Evolutionary conservation across 2,888 invertebrate genomes (phyloP), one percentile per base, ranked within the genome.

Genomic region (Cephus rjabovi): DNA sequence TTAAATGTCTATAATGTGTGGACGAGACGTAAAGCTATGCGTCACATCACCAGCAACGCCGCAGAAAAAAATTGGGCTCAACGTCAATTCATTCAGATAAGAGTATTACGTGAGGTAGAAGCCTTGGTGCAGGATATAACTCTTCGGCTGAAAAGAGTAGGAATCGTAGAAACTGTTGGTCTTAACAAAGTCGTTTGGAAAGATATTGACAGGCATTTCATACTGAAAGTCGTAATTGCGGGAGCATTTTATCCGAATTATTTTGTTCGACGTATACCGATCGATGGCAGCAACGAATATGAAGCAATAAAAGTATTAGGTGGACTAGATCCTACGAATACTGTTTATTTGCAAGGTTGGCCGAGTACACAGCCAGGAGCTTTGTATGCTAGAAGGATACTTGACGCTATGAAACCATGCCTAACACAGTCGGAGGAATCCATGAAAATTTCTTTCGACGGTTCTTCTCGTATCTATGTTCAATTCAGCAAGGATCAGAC

Each of bases 181-280:
- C 80, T 85, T n/a, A 89, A 92, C n/a, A 91, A 90, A 75, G 90
- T 92, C 35, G 87, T 90, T 3, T 93, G 93, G 92, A 90, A 87
- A 40, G 89, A 92, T 31, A 89, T 91, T 0, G 94, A 95, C 84
- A 93, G 93, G 76, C 92, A 94, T 0, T 92, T 95, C 0, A 91
- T 96, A n/a, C 90, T 96, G 0, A 96, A 96, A 92, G 90, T 97
- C 69, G 93, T 96, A n/a, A 92, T 97, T 68, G 95, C 96, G 79
- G 97, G 97, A 3, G 98, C 98, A 1, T 98, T 98, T 91, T 99
- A 98, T 92, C 99, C 99, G 0, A 95, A 98, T 91, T 98, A 96
- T 91, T 98, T 97, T 92, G 91, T 95, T 33, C 93, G 94, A 56
- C 87, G 92, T 12, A 88, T 90, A 56, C 93, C 93, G 2, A 91